Conservation (phyloP, 2,888 invertebrate genomes). For the Pachycephus smyrnensis region DNA sequence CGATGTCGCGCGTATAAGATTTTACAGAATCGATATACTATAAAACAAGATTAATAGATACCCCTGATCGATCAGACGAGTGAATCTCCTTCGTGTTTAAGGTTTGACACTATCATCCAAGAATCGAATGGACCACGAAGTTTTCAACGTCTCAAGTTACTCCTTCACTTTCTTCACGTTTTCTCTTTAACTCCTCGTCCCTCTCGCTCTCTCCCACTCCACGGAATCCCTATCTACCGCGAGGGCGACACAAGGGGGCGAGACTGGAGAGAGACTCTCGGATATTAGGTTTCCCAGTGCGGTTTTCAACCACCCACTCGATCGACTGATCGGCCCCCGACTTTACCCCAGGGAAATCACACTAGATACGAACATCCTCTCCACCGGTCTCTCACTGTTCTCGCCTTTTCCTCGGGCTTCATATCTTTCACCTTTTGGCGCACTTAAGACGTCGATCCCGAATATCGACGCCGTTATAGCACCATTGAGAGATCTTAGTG, state of each 20-base stretch:
- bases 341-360: constrained; percentile 64
- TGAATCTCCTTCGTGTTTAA: not conserved
- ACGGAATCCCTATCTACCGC: not conserved
- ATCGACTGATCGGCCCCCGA: constrained; percentile 63
- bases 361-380: constrained; percentile 59
- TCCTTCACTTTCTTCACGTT: constrained; percentile 32
- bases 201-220: constrained; percentile 15
- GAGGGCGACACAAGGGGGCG: constrained; percentile 25
- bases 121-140: not conserved
- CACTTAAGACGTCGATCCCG: constrained; percentile 30
- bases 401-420: not conserved
- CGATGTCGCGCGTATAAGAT: not conserved
- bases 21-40: not conserved
- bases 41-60: not conserved
- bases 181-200: constrained; percentile 9
- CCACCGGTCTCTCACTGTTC: constrained; percentile 33
- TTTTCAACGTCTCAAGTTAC: not conserved
- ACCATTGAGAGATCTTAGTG: not conserved
- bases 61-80: not conserved
- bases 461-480: not conserved
- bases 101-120: not conserved
- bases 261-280: constrained; percentile 45
- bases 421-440: constrained; percentile 30
- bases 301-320: constrained; percentile 65
- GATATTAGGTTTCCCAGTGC: constrained; percentile 66